These are phyloP conservation scores for Phthorimaea operculella DNA, from an alignment of 1,140 invertebrate genomes.

Conservation along the genomic window DNA sequence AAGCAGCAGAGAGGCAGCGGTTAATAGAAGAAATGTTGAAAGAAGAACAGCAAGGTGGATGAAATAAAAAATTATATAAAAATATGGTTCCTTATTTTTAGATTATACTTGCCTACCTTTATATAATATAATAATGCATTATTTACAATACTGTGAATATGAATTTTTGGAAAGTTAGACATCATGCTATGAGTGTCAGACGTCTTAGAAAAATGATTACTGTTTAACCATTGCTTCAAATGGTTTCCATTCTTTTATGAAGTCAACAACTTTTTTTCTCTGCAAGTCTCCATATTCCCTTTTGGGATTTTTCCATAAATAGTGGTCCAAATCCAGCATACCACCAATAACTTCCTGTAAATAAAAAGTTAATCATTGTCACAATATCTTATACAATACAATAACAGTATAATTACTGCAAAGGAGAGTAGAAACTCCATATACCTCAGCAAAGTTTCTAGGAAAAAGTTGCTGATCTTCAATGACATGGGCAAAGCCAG, in stretches of 20 bases:
- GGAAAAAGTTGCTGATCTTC: slow-evolving; percentile 93
- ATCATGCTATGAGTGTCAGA: no score
- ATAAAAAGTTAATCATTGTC: neutral
- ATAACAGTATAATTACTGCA: neutral
- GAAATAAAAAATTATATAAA: neutral
- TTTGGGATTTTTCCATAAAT: slow-evolving; percentile 84
- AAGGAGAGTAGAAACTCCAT: slow-evolving; percentile 11
- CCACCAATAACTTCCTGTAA: slow-evolving; percentile 93
- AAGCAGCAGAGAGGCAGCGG: slow-evolving; percentile 84
- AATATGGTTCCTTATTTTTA: neutral
- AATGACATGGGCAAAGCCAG: slow-evolving; percentile 96
- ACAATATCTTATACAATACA: neutral
- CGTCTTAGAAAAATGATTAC: neutral
- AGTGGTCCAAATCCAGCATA: slow-evolving; percentile 89
- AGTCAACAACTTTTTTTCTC: slow-evolving; percentile 60
- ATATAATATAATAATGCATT: no score
- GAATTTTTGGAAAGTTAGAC: no score
- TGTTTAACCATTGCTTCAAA: slow-evolving; percentile 36
- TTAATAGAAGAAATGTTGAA: slow-evolving; percentile 81
- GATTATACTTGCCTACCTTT: no score
- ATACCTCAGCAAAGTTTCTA: slow-evolving; percentile 89
- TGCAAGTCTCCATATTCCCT: slow-evolving; percentile 69
- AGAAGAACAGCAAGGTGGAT: slow-evolving; percentile 64
- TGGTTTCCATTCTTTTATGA: slow-evolving; percentile 58
- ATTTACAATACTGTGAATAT: no score